A percentile compares a stretch with the other conserved stretches of the same genome.
phyloP scores from a whole-genome alignment of 2,113 vertebrate genomes.

The Zosterops hypoxanthus region DNA sequence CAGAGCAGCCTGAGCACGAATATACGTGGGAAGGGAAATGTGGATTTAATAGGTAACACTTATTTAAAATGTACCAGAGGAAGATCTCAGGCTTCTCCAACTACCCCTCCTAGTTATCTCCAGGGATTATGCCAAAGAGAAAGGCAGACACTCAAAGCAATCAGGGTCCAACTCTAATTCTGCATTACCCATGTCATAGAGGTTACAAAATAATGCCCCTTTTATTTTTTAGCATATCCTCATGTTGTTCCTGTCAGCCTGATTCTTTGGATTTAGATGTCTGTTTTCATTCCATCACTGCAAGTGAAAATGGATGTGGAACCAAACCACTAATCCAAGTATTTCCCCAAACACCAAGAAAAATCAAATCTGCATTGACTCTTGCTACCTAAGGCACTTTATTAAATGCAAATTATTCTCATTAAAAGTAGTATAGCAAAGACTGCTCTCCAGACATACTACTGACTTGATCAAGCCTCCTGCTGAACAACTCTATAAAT shows the following conservation, averaged over 20 bases:
- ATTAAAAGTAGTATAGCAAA: slow-evolving; percentile 32
- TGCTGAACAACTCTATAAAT: slow-evolving; percentile 66
- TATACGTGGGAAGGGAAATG: not conserved
- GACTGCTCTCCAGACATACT: slow-evolving; percentile 32
- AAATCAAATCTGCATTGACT: not conserved
- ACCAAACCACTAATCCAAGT: not conserved
- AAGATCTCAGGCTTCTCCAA: not conserved
- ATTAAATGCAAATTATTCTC: slow-evolving; percentile 48
- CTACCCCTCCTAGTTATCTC: not conserved
- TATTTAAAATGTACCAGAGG: not conserved
- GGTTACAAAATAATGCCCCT: not conserved
- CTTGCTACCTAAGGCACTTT: not conserved
- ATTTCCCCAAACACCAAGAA: slow-evolving; percentile 6
- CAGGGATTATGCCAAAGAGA: not conserved
- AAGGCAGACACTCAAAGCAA: not conserved
- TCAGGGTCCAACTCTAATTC: not conserved
- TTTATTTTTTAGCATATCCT: not conserved
- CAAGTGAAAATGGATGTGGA: not conserved
- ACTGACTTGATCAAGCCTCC: slow-evolving; percentile 63
- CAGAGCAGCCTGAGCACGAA: not conserved
- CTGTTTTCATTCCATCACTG: not conserved
- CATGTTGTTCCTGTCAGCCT: not conserved
- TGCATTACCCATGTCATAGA: not conserved
- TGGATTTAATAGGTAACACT: not conserved
- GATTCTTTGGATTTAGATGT: not conserved